Percentiles rank a stretch among this genome's conserved stretches.
These are phyloP conservation scores for Apocrypta bakeri DNA, from an alignment of 1,140 invertebrate species.

Conservation along the genomic window DNA sequence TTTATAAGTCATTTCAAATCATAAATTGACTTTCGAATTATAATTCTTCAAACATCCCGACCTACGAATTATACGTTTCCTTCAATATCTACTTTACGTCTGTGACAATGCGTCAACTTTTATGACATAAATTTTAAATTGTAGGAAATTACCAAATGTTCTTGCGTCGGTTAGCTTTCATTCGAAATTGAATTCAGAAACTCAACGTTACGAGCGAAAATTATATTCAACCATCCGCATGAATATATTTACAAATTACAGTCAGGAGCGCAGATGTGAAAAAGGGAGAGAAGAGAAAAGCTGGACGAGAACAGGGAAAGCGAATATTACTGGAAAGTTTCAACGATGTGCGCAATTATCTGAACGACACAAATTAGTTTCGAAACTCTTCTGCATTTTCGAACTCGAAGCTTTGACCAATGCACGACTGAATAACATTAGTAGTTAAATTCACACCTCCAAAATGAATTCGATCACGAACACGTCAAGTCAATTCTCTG, in stretches of 20 bases:
- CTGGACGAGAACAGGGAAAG: background rate
- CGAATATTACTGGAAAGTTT: background rate
- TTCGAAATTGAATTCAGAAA: background rate
- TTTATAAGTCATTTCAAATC: too few relatives aligned
- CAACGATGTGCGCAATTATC: background rate
- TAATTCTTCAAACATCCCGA: too few relatives aligned
- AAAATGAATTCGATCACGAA: background rate
- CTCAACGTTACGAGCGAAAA: background rate
- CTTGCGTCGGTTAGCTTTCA: background rate
- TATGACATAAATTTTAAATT: background rate
- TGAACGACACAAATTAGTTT: constrained; percentile 3
- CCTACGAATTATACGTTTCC: too few relatives aligned
- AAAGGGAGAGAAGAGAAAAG: background rate
- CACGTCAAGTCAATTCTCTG: background rate
- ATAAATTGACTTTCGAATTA: too few relatives aligned
- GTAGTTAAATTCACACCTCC: background rate
- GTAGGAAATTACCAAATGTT: background rate
- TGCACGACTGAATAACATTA: constrained; percentile 15
- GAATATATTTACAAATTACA: constrained; percentile 12
- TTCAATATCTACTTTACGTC: too few relatives aligned
- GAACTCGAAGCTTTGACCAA: background rate
- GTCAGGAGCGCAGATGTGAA: background rate
- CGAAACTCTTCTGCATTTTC: constrained; percentile 16
- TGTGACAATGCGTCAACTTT: too few relatives aligned
- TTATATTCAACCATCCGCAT: background rate